Percentiles rank a stretch among this genome's conserved stretches.
These are phyloP conservation scores for Neotragus pygmaeus DNA, from an alignment of 2,113 vertebrate genomes.

Conservation along the genomic window DNA sequence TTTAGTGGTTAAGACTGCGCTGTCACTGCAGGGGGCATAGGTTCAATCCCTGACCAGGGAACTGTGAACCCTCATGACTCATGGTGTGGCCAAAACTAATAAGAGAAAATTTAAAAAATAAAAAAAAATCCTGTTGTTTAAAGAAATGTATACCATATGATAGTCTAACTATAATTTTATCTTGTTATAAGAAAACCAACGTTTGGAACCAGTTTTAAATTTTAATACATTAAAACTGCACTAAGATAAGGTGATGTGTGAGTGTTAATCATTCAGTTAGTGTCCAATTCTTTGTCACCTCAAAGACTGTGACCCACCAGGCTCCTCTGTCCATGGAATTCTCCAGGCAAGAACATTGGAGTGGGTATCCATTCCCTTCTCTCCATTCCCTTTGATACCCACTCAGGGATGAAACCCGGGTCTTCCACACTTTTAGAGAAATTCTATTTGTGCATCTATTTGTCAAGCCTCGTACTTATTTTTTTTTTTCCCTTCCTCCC, in stretches of 20 bases:
- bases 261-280: background rate
- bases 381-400: background rate
- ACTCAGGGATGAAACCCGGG: background rate
- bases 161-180: background rate
- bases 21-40: background rate
- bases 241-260: background rate
- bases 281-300: background rate
- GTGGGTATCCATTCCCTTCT: background rate
- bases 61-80: background rate
- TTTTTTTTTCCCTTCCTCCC: background rate
- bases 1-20: background rate
- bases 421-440: background rate
- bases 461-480: background rate
- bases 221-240: background rate
- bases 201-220: background rate
- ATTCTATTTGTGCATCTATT: background rate
- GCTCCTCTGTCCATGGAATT: background rate
- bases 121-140: background rate
- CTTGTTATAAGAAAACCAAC: background rate
- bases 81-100: background rate
- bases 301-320: background rate
- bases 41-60: background rate
- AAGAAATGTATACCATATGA: background rate
- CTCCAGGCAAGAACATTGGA: background rate
- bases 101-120: background rate